phyloP scores from a whole-genome alignment of 1,140 invertebrate genomes.

The Drosophila biarmipes region DNA sequence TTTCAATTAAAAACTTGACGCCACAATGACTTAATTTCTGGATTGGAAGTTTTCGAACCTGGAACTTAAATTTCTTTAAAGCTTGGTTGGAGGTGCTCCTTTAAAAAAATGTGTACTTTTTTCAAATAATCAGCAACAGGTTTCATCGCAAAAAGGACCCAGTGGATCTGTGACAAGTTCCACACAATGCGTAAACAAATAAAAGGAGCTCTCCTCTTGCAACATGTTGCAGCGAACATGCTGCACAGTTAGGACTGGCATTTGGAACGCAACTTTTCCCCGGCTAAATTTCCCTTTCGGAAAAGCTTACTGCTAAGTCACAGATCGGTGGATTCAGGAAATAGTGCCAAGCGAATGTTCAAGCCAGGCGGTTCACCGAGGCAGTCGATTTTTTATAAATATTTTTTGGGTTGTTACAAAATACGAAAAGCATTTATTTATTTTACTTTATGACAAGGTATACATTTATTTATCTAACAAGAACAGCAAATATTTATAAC shows the following conservation, averaged over 20 bases:
- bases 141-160: conserved; percentile 2
- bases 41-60: not conserved
- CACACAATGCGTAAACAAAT: conserved; percentile 42
- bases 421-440: not conserved
- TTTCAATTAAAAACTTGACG: conserved; percentile 48
- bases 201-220: not conserved
- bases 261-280: not conserved
- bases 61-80: not conserved
- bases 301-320: not conserved
- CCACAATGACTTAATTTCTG: conserved; percentile 15
- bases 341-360: conserved; percentile 5
- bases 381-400: not conserved
- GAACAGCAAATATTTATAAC: not conserved
- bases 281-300: conserved; percentile 19
- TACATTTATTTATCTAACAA: not conserved
- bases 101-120: not conserved
- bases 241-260: conserved; percentile 6
- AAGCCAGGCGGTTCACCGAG: not conserved
- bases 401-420: not conserved
- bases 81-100: too few species aligned
- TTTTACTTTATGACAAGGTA: not conserved
- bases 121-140: conserved; percentile 27
- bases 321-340: not conserved
- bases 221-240: conserved; percentile 27
- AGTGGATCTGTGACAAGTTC: conserved; percentile 37